A percentile compares a stretch with the other conserved stretches of the same genome.
Evolutionary conservation across 2,113 vertebrate species (phyloP).

Genomic region (Coptodon rendalli): DNA sequence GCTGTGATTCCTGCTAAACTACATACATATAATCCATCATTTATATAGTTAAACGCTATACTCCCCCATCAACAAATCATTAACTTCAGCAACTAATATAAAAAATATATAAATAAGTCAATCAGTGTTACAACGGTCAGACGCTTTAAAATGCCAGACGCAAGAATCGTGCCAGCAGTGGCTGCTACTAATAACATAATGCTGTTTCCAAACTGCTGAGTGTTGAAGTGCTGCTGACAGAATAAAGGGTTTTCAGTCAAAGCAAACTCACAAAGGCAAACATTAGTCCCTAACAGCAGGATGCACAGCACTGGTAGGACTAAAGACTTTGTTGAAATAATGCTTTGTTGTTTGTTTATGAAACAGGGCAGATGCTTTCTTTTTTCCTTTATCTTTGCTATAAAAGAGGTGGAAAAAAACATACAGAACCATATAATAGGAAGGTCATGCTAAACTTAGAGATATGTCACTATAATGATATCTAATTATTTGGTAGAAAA

Average conservation of each 20-base stretch:
- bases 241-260: background rate
- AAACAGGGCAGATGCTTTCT: background rate
- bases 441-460: background rate
- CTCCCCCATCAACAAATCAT: background rate
- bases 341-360: background rate
- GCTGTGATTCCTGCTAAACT: background rate
- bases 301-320: background rate
- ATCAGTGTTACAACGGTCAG: background rate
- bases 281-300: background rate
- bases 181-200: background rate
- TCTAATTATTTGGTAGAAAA: background rate
- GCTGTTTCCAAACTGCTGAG: background rate
- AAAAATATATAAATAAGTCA: background rate
- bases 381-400: background rate
- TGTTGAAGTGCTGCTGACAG: background rate
- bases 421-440: background rate
- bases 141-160: background rate
- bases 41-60: background rate
- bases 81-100: background rate
- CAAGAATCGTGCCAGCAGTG: background rate
- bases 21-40: background rate
- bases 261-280: background rate
- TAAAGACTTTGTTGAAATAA: background rate
- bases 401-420: background rate
- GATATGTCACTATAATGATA: background rate